Conservation (phyloP, 2,888 invertebrate genomes). For the Elysia crispata region DNA sequence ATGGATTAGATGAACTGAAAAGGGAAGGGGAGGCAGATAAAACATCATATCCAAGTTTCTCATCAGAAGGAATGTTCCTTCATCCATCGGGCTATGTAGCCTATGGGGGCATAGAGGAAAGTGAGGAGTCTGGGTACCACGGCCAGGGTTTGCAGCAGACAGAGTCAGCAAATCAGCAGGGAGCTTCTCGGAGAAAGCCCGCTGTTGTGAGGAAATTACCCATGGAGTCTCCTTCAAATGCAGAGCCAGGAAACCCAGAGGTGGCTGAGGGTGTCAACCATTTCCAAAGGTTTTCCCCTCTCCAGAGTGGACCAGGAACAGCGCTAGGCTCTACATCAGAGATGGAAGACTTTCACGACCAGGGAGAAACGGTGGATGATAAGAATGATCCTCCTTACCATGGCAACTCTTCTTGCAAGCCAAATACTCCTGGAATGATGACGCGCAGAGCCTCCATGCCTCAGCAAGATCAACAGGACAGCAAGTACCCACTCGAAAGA, state of each 20-base stretch:
- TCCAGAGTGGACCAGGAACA: neutral
- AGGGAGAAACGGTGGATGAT: constrained; percentile 41
- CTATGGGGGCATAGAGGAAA: constrained; percentile 43
- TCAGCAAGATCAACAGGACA: too few relatives aligned
- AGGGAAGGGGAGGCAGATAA: constrained; percentile 2
- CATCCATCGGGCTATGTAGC: constrained; percentile 51
- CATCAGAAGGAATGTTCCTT: constrained; percentile 47
- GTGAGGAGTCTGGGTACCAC: constrained; percentile 35
- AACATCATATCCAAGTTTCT: constrained; percentile 44
- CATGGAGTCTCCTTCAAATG: constrained; percentile 41
- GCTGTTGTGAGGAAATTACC: constrained; percentile 48
- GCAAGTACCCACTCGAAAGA: too few relatives aligned
- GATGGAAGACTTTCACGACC: constrained; percentile 14
- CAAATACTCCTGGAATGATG: neutral
- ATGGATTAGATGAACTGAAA: constrained; percentile 21
- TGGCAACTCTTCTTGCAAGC: constrained; percentile 1
- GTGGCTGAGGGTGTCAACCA: neutral
- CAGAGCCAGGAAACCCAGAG: neutral
- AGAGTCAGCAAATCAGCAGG: constrained; percentile 20
- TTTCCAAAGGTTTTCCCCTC: constrained; percentile 32
- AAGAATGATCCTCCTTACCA: constrained; percentile 46
- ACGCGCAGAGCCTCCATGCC: constrained; percentile 9
- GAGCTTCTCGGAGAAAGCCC: constrained; percentile 51
- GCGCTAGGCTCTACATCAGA: neutral
- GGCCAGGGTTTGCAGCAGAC: neutral